A percentile compares a stretch with the other conserved stretches of the same genome.
Conservation (phyloP, 2,113 vertebrate genomes). For the Trogon melanurus region DNA sequence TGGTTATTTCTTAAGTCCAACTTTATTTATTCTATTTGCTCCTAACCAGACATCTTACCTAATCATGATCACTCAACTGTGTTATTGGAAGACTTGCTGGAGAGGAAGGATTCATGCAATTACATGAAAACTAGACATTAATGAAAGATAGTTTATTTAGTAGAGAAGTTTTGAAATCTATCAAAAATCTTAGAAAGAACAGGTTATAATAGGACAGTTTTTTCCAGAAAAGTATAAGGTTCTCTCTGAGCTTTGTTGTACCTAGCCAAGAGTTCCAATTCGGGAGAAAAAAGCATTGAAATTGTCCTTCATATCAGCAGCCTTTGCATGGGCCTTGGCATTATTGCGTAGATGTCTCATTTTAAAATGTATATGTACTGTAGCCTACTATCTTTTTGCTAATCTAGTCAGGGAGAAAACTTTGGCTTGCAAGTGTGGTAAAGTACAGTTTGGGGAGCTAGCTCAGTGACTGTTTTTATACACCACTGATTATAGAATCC, state of each 20-base stretch:
- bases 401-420: neutral
- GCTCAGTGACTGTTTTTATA: neutral
- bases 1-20: rapidly evolving
- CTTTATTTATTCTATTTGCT: neutral
- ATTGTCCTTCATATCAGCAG: neutral
- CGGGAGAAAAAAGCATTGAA: neutral
- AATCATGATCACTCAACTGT: neutral
- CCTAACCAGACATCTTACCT: neutral
- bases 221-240: neutral
- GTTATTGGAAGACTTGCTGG: neutral
- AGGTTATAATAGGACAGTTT: neutral
- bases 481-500: neutral
- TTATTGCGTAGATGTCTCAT: neutral
- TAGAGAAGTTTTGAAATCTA: neutral
- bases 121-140: neutral
- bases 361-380: neutral
- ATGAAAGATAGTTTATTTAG: neutral
- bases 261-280: neutral
- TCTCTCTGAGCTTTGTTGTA: neutral
- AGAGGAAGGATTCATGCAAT: neutral
- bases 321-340: too few relatives aligned
- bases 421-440: neutral
- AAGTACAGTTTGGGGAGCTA: neutral
- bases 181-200: neutral
- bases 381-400: neutral